Conservation (phyloP, 1,140 invertebrate species). For the Drosophila nigrodunni region DNA sequence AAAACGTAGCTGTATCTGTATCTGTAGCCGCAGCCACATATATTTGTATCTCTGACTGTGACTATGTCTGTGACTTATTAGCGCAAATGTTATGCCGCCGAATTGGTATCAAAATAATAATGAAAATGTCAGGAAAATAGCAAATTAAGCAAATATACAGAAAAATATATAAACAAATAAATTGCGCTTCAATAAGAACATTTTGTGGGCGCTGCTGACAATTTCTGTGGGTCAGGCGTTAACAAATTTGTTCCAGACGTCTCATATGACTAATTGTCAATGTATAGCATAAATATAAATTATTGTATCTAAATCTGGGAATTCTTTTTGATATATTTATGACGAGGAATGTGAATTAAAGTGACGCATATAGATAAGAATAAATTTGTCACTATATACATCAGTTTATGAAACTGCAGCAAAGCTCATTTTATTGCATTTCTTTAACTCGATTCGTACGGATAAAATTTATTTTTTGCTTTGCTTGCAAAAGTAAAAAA, state of each 20-base stretch:
- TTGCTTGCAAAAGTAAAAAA: slow-evolving; percentile 33
- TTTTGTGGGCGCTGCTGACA: slow-evolving; percentile 18
- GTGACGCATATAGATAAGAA: slow-evolving; percentile 29
- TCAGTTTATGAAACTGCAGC: slow-evolving; percentile 3
- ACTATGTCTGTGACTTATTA: slow-evolving; percentile 42
- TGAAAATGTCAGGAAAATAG: slow-evolving; percentile 45
- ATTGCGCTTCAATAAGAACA: not conserved
- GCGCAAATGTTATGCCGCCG: slow-evolving; percentile 17
- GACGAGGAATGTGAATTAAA: not conserved
- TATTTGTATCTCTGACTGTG: slow-evolving; percentile 20
- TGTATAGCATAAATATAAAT: too few species aligned
- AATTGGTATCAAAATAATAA: slow-evolving; percentile 47
- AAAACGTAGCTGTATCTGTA: slow-evolving; percentile 32
- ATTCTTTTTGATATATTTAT: slow-evolving; percentile 10
- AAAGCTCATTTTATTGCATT: not conserved
- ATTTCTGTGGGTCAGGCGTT: slow-evolving; percentile 15
- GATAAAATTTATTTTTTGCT: slow-evolving; percentile 43
- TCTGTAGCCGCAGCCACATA: not conserved
- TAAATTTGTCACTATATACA: not conserved
- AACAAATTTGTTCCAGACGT: slow-evolving; percentile 29
- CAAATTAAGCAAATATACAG: slow-evolving; percentile 6
- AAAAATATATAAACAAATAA: slow-evolving; percentile 25
- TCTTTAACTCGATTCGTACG: not conserved
- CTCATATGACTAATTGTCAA: slow-evolving; percentile 54
- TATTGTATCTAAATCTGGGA: not conserved